These are phyloP conservation scores for Brachionichthys hirsutus DNA, from an alignment of 2,113 vertebrate species.

Conservation along the genomic window DNA sequence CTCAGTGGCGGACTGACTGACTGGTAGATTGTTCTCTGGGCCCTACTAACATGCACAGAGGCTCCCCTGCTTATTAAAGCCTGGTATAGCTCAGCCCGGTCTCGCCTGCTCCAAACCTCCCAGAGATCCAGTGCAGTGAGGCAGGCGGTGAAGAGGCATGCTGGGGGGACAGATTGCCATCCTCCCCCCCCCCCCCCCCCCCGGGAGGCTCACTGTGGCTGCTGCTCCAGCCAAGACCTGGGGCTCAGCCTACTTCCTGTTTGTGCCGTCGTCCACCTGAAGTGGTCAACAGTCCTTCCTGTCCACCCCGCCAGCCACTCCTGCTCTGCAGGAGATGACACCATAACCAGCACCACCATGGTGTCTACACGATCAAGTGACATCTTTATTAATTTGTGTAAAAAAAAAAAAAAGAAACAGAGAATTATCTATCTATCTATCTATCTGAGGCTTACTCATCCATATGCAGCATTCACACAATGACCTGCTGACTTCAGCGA, in stretches of 20 bases:
- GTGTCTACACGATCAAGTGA: too few relatives aligned
- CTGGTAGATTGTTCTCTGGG: constrained; percentile 55
- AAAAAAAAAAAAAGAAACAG: too few relatives aligned
- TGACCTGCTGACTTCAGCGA: constrained; percentile 14
- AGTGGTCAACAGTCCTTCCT: constrained; percentile 70
- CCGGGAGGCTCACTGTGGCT: constrained; percentile 72
- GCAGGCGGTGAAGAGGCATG: constrained; percentile 71
- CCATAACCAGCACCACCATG: too few relatives aligned
- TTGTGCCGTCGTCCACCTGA: constrained; percentile 74
- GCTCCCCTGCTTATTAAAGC: constrained; percentile 54
- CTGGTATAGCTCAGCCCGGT: constrained; percentile 46
- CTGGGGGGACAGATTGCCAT: constrained; percentile 82
- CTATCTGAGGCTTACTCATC: too few relatives aligned
- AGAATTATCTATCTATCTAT: too few relatives aligned
- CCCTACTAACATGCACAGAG: constrained; percentile 32
- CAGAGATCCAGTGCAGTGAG: constrained; percentile 67
- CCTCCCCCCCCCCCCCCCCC: constrained; percentile 68
- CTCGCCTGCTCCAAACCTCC: constrained; percentile 65
- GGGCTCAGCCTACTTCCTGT: constrained; percentile 77
- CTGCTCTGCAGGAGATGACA: constrained; percentile 36
- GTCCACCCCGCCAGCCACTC: constrained; percentile 30
- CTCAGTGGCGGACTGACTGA: constrained; percentile 44
- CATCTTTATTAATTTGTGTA: too few relatives aligned
- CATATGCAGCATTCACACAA: neutral
- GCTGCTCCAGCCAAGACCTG: constrained; percentile 72